Conservation (phyloP, 1,140 invertebrate genomes). For the Lasioglossum albipes region DNA sequence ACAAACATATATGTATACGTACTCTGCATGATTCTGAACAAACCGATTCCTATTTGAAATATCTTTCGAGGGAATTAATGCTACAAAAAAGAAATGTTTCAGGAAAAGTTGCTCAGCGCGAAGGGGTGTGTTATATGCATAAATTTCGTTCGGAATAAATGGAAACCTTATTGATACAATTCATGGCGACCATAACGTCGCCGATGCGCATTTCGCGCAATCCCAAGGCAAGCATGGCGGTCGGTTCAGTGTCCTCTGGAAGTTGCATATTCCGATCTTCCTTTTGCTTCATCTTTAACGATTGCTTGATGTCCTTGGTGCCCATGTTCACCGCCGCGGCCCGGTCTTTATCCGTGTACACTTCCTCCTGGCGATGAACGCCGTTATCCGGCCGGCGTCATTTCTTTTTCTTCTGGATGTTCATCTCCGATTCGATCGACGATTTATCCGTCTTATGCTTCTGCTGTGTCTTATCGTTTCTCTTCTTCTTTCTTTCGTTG, state of each 20-base stretch:
- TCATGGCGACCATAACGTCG: conserved; percentile 85
- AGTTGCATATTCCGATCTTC: conserved; percentile 88
- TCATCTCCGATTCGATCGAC: conserved; percentile 73
- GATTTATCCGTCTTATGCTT: conserved; percentile 5
- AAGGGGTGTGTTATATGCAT: too few species aligned
- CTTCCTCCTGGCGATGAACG: conserved; percentile 83
- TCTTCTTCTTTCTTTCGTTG: background rate
- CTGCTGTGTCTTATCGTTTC: conserved; percentile 2
- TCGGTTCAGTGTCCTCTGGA: conserved; percentile 89
- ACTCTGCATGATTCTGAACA: too few species aligned
- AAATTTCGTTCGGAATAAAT: background rate
- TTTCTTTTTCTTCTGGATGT: conserved; percentile 80
- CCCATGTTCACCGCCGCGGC: conserved; percentile 93
- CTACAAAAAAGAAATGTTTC: too few species aligned
- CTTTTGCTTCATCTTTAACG: conserved; percentile 88
- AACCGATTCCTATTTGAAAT: too few species aligned
- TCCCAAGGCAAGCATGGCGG: conserved; percentile 86
- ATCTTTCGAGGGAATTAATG: too few species aligned
- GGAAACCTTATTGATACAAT: conserved; percentile 89
- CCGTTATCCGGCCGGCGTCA: conserved; percentile 73
- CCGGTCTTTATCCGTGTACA: conserved; percentile 94
- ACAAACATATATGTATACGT: background rate
- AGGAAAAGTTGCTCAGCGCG: too few species aligned
- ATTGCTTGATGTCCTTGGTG: conserved; percentile 90
- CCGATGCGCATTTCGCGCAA: conserved; percentile 87